A percentile compares a stretch with the other conserved stretches of the same genome.
Evolutionary conservation across 2,888 invertebrate species (phyloP).

Genomic region (Linyphia triangularis): DNA sequence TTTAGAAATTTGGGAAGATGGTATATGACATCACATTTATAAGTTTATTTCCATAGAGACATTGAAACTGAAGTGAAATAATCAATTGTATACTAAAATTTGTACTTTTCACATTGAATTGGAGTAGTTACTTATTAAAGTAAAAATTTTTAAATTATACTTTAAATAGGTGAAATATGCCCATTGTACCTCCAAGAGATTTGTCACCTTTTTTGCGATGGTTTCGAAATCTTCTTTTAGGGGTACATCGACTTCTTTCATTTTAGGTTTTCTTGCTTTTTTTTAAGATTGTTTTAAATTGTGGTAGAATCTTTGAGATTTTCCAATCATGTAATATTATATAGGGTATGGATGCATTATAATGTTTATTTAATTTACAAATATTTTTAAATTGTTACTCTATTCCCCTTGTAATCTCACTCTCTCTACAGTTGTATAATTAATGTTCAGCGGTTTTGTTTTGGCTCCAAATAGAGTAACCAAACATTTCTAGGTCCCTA

Average conservation of each 20-base stretch:
- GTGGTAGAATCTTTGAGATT: no score
- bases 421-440: neutral
- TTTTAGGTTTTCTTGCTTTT: neutral
- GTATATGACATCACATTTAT: no score
- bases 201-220: constrained; percentile 54
- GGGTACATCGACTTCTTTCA: constrained; percentile 38
- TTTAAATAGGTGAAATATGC: constrained; percentile 5
- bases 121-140: no score
- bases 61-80: neutral
- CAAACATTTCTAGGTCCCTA: neutral
- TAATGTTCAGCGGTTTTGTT: neutral
- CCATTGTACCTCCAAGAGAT: constrained; percentile 54
- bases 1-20: no score
- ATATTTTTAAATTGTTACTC: no score
- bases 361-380: no score
- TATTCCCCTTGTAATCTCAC: neutral
- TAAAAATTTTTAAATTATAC: no score
- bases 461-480: neutral
- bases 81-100: neutral
- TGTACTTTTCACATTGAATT: no score
- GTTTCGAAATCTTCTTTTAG: constrained; percentile 48
- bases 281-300: no score
- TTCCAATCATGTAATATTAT: no score
- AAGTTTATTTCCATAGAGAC: no score
- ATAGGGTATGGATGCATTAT: no score